These are phyloP conservation scores for Verasper variegatus DNA, from an alignment of 2,113 vertebrate genomes.

Conservation along the genomic window DNA sequence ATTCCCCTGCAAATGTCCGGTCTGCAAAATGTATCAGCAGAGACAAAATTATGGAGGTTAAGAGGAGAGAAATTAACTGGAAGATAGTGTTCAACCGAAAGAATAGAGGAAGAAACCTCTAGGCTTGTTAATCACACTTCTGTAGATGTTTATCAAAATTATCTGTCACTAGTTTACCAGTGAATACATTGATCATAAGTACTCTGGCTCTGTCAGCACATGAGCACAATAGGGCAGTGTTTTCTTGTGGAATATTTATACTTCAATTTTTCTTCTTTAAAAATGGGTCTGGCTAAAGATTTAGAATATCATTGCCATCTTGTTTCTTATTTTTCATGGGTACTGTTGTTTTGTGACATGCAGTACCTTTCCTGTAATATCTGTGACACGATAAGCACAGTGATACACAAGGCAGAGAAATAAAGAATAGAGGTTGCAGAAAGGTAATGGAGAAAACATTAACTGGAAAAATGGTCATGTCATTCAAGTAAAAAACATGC, in stretches of 20 bases:
- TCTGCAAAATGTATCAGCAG: too few species aligned
- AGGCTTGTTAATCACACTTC: conserved; percentile 14
- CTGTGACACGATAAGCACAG: too few species aligned
- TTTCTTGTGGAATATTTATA: conserved; percentile 7
- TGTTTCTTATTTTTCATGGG: conserved; percentile 5
- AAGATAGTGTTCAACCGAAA: conserved; percentile 17
- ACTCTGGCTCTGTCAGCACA: conserved; percentile 11
- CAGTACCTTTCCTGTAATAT: too few species aligned
- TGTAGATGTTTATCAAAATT: conserved; percentile 21
- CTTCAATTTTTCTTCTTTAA: conserved; percentile 11
- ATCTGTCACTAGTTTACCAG: conserved; percentile 5
- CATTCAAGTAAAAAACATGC: too few species aligned
- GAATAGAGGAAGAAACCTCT: background rate
- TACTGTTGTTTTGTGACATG: background rate
- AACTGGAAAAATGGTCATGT: too few species aligned
- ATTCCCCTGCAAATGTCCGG: too few species aligned
- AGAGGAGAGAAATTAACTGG: conserved; percentile 13
- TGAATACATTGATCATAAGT: conserved; percentile 5
- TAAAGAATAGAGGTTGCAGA: too few species aligned
- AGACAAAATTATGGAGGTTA: background rate
- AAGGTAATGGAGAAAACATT: too few species aligned
- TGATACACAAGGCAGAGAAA: too few species aligned
- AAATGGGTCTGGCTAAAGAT: background rate
- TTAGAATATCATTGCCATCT: conserved; percentile 3
- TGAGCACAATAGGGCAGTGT: background rate